These are phyloP conservation scores for Phalloptychus januarius DNA, from an alignment of 2,797 vertebrate genomes.

Conservation along the genomic window DNA sequence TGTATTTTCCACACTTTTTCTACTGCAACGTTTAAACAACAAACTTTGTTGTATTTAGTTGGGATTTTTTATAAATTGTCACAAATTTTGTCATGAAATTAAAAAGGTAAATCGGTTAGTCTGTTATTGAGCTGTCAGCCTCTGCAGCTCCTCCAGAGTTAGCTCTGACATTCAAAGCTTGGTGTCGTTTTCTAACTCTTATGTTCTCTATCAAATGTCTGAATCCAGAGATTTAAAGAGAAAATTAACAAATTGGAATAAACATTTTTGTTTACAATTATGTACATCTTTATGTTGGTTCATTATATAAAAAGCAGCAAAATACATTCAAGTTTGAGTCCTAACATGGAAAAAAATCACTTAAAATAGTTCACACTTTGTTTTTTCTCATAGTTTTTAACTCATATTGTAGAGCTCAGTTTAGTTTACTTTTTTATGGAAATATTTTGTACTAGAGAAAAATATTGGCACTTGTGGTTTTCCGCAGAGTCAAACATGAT, in stretches of 20 bases:
- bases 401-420: background rate
- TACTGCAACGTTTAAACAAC: background rate
- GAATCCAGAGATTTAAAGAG: background rate
- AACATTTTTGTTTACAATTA: background rate
- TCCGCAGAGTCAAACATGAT: background rate
- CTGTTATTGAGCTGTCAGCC: background rate
- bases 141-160: background rate
- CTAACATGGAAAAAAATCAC: background rate
- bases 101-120: background rate
- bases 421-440: background rate
- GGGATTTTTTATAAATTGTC: background rate
- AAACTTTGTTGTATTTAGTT: background rate
- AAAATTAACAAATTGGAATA: background rate
- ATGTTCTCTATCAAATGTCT: background rate
- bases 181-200: background rate
- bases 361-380: background rate
- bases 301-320: background rate
- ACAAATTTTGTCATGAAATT: background rate
- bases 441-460: background rate
- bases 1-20: background rate
- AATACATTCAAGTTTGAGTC: background rate
- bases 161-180: background rate
- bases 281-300: background rate
- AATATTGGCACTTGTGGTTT: background rate
- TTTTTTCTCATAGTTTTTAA: background rate